phyloP scores from a whole-genome alignment of 2,888 invertebrate genomes.

The Lacanobia oleracea region DNA sequence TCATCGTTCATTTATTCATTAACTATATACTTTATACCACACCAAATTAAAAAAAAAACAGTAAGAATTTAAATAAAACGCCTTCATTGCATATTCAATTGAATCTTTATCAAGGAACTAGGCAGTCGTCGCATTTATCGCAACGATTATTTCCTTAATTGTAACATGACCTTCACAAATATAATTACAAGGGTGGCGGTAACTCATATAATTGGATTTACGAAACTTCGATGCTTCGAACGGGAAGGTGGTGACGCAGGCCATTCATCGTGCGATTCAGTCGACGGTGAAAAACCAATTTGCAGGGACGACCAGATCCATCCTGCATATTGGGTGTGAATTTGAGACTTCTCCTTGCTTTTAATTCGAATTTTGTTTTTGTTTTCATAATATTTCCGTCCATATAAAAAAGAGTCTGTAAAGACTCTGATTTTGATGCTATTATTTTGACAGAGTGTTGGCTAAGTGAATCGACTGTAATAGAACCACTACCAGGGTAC shows the following conservation, averaged over 20 bases:
- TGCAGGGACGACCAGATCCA: slow-evolving; percentile 20
- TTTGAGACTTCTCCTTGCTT: slow-evolving; percentile 20
- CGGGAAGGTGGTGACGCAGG: slow-evolving; percentile 33
- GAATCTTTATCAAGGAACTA: too few species aligned
- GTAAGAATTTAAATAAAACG: too few species aligned
- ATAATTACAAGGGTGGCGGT: slow-evolving; percentile 59
- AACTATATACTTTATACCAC: too few species aligned
- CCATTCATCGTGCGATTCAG: slow-evolving; percentile 49
- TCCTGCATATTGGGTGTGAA: slow-evolving; percentile 27
- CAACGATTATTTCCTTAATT: slow-evolving; percentile 68
- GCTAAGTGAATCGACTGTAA: too few species aligned
- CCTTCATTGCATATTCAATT: too few species aligned
- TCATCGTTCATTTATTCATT: too few species aligned
- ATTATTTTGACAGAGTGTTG: too few species aligned
- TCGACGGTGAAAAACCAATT: slow-evolving; percentile 45
- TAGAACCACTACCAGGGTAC: too few species aligned
- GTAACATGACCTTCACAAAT: slow-evolving; percentile 70
- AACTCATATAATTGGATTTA: slow-evolving; percentile 69
- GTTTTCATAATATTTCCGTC: too few species aligned
- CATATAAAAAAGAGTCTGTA: too few species aligned
- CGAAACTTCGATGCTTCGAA: slow-evolving; percentile 54
- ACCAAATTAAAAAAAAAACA: too few species aligned
- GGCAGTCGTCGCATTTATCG: slow-evolving; percentile 7
- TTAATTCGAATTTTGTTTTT: not conserved
- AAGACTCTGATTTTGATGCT: too few species aligned